phyloP scores from a whole-genome alignment of 2,113 vertebrate genomes.

The Morone saxatilis region DNA sequence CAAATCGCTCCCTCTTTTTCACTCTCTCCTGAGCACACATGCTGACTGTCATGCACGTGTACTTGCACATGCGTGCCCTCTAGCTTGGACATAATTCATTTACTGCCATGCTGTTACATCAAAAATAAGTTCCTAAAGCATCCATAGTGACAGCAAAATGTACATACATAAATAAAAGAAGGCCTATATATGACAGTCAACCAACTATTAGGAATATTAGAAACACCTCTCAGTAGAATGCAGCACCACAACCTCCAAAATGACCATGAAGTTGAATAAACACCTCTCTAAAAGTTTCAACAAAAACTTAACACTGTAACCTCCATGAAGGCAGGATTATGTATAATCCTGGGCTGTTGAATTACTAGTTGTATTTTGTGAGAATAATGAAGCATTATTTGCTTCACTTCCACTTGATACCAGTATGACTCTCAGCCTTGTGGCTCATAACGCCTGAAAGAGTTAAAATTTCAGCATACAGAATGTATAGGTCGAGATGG shows the following conservation, averaged over 20 bases:
- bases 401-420: background rate
- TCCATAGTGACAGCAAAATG: background rate
- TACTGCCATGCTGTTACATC: background rate
- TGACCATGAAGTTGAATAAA: background rate
- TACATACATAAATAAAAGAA: too few species aligned
- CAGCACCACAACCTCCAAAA: background rate
- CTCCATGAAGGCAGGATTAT: background rate
- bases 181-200: background rate
- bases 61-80: slow-evolving; percentile 16
- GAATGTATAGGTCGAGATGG: too few species aligned
- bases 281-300: too few species aligned
- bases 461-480: too few species aligned
- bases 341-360: background rate
- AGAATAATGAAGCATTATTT: background rate
- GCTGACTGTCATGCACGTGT: background rate
- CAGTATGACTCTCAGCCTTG: background rate
- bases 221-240: background rate
- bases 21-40: slow-evolving; percentile 12
- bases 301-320: background rate
- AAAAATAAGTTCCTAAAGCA: background rate
- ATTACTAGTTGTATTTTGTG: background rate
- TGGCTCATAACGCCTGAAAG: background rate
- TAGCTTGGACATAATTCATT: background rate
- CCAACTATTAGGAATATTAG: background rate
- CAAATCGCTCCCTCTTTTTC: slow-evolving; percentile 42